Evolutionary conservation across 1,140 invertebrate species (phyloP).

Genomic region (Marisa cornuarietis): DNA sequence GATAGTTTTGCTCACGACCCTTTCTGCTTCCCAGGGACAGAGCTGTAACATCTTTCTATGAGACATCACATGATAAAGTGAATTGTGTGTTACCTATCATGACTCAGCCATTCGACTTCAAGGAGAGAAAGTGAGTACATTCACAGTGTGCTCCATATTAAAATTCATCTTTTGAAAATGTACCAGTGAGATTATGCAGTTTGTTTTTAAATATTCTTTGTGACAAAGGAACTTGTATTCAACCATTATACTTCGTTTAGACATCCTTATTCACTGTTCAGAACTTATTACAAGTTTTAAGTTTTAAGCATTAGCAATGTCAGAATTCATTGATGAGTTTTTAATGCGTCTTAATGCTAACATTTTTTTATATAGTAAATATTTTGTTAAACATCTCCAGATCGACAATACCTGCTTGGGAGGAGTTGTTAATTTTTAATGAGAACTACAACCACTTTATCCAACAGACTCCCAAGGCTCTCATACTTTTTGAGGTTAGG

Average conservation of each 20-base stretch:
- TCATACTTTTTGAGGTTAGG: constrained; percentile 74
- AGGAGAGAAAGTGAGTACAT: constrained; percentile 58
- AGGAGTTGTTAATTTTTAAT: constrained; percentile 74
- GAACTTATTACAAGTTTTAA: no score
- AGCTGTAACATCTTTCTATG: constrained; percentile 66
- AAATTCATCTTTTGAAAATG: not conserved
- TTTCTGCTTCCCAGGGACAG: constrained; percentile 50
- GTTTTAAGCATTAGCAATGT: no score
- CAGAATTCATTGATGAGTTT: no score
- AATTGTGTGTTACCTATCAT: constrained; percentile 65
- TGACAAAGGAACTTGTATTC: no score
- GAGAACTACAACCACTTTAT: constrained; percentile 71
- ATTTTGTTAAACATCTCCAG: constrained; percentile 37
- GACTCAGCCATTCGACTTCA: constrained; percentile 67
- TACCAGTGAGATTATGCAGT: no score
- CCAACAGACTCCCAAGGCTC: constrained; percentile 64
- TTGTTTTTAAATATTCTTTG: no score
- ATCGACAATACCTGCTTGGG: constrained; percentile 71
- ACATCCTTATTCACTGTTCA: no score
- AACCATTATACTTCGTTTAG: no score
- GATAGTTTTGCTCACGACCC: not conserved
- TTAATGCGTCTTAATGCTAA: no score
- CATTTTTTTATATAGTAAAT: no score
- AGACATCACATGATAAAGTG: constrained; percentile 59
- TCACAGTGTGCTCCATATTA: not conserved